Evolutionary conservation across 2,888 invertebrate genomes (phyloP).

Genomic region (Iphiclides podalirius): DNA sequence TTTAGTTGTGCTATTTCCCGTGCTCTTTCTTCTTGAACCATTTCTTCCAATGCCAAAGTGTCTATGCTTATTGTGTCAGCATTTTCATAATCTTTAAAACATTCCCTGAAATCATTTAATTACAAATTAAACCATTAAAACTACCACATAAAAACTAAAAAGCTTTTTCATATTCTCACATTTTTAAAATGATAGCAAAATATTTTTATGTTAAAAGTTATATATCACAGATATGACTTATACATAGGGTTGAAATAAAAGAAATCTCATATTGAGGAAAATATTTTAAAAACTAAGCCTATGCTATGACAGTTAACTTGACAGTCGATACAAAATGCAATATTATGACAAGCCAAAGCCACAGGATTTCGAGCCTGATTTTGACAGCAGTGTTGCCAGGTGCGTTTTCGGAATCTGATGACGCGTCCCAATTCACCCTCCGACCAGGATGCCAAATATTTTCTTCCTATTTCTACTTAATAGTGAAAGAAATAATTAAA

Average conservation of each 20-base stretch:
- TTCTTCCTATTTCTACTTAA: no score
- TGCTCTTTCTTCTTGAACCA: conserved; percentile 53
- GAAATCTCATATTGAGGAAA: conserved; percentile 22
- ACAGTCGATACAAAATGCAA: no score
- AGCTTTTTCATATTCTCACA: no score
- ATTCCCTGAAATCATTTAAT: conserved; percentile 48
- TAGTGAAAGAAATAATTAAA: no score
- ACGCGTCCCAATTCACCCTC: no score
- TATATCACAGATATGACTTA: conserved; percentile 7
- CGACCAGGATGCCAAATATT: no score
- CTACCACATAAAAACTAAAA: no score
- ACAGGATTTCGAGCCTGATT: no score
- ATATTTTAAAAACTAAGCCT: conserved; percentile 16
- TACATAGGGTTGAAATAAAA: conserved; percentile 17
- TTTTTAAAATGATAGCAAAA: no score
- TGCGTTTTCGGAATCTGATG: no score
- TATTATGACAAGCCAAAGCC: not conserved
- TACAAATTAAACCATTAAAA: no score
- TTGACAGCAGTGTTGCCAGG: no score
- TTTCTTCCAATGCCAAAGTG: conserved; percentile 58
- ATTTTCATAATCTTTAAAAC: conserved; percentile 46
- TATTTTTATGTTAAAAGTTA: not conserved
- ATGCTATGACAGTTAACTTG: not conserved
- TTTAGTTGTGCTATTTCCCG: conserved; percentile 57
- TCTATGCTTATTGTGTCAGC: conserved; percentile 63